phyloP scores from a whole-genome alignment of 2,888 invertebrate species.

The Tolmerus cingulatus region DNA sequence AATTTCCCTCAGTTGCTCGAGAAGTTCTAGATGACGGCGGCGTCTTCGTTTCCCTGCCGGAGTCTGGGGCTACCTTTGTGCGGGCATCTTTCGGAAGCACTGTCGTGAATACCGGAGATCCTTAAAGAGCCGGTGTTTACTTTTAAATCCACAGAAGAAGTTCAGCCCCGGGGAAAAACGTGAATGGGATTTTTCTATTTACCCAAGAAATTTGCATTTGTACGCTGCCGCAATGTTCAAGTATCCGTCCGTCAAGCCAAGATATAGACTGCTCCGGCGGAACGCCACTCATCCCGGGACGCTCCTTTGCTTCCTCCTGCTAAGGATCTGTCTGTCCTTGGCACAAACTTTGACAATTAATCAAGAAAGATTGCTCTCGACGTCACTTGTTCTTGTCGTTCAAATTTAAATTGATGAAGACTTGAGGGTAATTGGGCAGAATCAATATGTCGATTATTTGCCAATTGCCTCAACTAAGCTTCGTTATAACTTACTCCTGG shows the following conservation, averaged over 20 bases:
- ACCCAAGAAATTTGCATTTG: constrained; percentile 38
- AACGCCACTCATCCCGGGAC: not conserved
- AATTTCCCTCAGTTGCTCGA: constrained; percentile 6
- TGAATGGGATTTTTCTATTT: constrained; percentile 40
- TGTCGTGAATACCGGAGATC: not conserved
- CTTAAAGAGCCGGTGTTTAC: constrained; percentile 37
- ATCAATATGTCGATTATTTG: constrained; percentile 22
- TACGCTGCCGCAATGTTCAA: constrained; percentile 31
- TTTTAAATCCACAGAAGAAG: constrained; percentile 31
- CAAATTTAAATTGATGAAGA: constrained; percentile 37
- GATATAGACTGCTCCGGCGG: not conserved
- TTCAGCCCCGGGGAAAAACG: constrained; percentile 3
- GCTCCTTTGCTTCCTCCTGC: not conserved
- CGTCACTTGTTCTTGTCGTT: constrained; percentile 22
- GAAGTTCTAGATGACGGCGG: not conserved
- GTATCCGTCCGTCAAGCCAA: constrained; percentile 18
- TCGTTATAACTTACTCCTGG: not conserved
- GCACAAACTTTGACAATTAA: constrained; percentile 39
- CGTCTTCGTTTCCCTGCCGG: not conserved
- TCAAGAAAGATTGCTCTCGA: constrained; percentile 35
- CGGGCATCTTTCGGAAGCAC: not conserved
- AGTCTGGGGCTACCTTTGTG: not conserved
- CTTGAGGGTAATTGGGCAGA: constrained; percentile 15
- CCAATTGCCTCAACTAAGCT: not conserved
- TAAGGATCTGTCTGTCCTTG: constrained; percentile 28